Conservation (phyloP, 2,797 vertebrate genomes). For the Neopelma chrysocephalum region DNA sequence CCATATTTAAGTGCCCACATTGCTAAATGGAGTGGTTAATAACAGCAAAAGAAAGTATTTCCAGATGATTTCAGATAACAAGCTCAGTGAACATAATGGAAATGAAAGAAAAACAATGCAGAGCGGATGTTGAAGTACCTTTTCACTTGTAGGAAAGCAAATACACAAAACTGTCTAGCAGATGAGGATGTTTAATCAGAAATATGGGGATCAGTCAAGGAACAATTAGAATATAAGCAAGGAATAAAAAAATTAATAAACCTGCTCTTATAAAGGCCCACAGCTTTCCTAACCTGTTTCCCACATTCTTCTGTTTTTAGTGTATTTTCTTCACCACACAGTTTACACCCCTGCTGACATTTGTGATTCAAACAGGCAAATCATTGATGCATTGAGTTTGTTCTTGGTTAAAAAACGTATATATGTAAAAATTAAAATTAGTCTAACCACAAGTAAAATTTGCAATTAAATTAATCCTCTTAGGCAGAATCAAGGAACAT, state of each 20-base stretch:
- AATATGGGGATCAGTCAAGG: not conserved
- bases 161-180: not conserved
- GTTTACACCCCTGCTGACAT: not conserved
- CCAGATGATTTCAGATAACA: conserved; percentile 23
- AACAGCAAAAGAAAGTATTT: not conserved
- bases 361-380: not conserved
- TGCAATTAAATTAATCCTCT: not conserved
- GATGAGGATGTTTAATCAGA: not conserved
- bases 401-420: not conserved
- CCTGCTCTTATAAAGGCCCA: not conserved
- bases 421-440: not conserved
- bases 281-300: accelerated
- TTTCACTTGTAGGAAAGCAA: not conserved
- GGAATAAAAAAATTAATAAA: not conserved
- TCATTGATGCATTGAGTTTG: not conserved
- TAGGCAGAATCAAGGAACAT: not conserved
- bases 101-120: conserved; percentile 1
- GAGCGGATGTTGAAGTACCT: not conserved
- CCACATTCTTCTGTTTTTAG: not conserved
- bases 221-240: not conserved
- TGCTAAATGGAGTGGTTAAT: conserved; percentile 48
- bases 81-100: not conserved
- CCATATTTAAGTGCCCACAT: not conserved
- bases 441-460: not conserved
- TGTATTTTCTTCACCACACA: not conserved